These are phyloP conservation scores for Onychostruthus taczanowskii DNA, from an alignment of 2,113 vertebrate species.

Conservation along the genomic window DNA sequence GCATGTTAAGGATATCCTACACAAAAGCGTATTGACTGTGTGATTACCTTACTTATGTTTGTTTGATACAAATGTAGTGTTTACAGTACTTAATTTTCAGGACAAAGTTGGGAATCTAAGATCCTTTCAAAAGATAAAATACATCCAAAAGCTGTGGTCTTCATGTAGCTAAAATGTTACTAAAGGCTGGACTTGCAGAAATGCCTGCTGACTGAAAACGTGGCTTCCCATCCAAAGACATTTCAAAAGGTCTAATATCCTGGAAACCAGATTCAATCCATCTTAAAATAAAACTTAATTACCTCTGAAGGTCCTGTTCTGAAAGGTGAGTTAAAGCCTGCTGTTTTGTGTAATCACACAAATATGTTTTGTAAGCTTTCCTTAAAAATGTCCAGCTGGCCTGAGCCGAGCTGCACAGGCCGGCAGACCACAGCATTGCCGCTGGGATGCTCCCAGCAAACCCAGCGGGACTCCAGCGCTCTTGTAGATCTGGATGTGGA, in stretches of 20 bases:
- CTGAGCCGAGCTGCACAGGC: neutral
- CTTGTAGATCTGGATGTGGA: neutral
- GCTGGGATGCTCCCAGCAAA: neutral
- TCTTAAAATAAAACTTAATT: neutral
- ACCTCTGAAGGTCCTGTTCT: neutral
- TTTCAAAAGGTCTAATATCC: neutral
- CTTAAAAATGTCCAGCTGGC: neutral
- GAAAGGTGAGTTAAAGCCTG: neutral
- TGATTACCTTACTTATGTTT: neutral
- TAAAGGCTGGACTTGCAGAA: neutral
- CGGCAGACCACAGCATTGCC: fast-evolving
- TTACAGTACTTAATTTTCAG: neutral
- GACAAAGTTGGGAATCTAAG: neutral
- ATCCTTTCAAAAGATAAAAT: neutral
- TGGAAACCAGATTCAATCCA: neutral
- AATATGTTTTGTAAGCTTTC: neutral
- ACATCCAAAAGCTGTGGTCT: neutral
- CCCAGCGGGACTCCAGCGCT: fast-evolving
- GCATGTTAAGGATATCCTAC: neutral
- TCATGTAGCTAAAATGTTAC: neutral
- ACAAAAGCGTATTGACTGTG: neutral
- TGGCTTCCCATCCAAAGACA: neutral
- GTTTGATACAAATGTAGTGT: neutral
- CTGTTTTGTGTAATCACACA: neutral
- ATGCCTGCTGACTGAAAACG: neutral